Evolutionary conservation across 1,140 invertebrate species (phyloP).

Genomic region (Copidosoma floridanum): DNA sequence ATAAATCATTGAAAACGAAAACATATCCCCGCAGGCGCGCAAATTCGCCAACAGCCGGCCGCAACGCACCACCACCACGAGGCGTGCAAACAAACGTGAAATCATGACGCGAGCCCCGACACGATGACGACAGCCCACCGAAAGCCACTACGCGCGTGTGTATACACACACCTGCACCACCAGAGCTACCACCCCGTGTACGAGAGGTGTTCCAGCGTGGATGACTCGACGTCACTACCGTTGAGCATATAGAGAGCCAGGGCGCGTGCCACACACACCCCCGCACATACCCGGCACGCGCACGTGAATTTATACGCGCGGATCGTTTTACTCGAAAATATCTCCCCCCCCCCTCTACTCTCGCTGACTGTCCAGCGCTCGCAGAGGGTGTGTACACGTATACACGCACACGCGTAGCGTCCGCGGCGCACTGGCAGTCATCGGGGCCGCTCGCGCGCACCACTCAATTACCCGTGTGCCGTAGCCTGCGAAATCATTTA

Average conservation of each 20-base stretch:
- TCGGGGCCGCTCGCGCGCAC: conserved; percentile 43
- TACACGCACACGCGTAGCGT: background rate
- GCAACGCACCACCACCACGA: conserved; percentile 33
- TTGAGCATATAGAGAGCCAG: conserved; percentile 53
- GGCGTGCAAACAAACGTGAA: conserved; percentile 55
- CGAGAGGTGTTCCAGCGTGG: conserved; percentile 50
- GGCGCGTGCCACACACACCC: conserved; percentile 43
- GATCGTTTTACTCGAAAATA: conserved; percentile 9
- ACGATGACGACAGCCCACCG: conserved; percentile 35
- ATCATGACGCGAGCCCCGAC: conserved; percentile 45
- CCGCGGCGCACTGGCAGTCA: conserved; percentile 42
- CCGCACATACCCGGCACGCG: conserved; percentile 28
- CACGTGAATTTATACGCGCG: conserved; percentile 15
- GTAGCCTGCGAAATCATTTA: conserved; percentile 57
- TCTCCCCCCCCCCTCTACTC: background rate
- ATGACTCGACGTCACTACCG: conserved; percentile 59
- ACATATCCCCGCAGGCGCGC: conserved; percentile 55
- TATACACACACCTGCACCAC: conserved; percentile 4
- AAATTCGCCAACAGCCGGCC: conserved; percentile 57
- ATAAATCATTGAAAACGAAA: conserved; percentile 59
- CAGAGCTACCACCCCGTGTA: conserved; percentile 11
- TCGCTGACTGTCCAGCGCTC: conserved; percentile 4
- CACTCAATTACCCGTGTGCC: conserved; percentile 57
- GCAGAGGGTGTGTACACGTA: conserved; percentile 17
- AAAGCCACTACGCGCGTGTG: conserved; percentile 33